These are phyloP conservation scores for Drosophila lowei DNA, from an alignment of 1,140 invertebrate species.

Conservation along the genomic window DNA sequence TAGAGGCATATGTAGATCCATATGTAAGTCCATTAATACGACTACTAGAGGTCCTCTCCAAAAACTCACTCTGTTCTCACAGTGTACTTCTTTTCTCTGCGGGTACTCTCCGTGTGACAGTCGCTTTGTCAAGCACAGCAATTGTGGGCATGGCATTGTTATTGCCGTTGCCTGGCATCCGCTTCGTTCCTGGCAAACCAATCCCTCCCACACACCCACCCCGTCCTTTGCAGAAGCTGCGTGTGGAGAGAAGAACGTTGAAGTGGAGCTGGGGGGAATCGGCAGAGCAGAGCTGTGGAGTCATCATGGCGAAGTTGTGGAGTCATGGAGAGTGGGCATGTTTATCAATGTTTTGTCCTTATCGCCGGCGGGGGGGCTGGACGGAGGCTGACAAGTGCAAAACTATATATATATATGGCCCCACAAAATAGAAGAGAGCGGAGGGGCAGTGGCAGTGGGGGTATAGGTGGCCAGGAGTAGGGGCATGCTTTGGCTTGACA, in stretches of 20 bases:
- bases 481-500: constrained; percentile 63
- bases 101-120: constrained; percentile 22
- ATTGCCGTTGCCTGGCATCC: constrained; percentile 45
- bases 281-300: not conserved
- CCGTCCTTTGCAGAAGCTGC: not conserved
- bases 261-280: not conserved
- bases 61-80: not conserved
- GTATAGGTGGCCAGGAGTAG: no score
- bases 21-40: no score
- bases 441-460: not conserved
- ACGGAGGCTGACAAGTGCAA: constrained; percentile 53
- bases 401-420: constrained; percentile 41
- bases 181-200: constrained; percentile 12
- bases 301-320: constrained; percentile 3
- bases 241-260: not conserved
- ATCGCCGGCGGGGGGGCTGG: constrained; percentile 61
- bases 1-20: no score
- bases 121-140: constrained; percentile 50
- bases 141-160: constrained; percentile 38
- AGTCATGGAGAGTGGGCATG: constrained; percentile 39
- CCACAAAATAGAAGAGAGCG: constrained; percentile 4
- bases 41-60: no score
- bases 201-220: no score
- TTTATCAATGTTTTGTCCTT: constrained; percentile 75
- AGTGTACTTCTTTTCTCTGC: constrained; percentile 14